A percentile compares a stretch with the other conserved stretches of the same genome.
phyloP scores from a whole-genome alignment of 2,113 vertebrate species.

The Canis aureus region DNA sequence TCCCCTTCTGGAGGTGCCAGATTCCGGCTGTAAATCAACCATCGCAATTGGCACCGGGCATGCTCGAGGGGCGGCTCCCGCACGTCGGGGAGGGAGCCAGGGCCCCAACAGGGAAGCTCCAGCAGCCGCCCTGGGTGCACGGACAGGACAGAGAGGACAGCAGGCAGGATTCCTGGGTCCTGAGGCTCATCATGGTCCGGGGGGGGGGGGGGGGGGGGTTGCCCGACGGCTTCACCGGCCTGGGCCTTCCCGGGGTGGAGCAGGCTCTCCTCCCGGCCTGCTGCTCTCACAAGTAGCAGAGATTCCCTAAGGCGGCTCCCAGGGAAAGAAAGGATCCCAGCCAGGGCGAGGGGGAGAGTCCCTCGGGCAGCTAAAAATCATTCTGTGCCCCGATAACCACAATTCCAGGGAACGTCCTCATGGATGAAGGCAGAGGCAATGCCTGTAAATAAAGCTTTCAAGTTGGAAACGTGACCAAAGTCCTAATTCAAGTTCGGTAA shows the following conservation, averaged over 20 bases:
- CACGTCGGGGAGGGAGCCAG: no score
- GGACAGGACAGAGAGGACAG: background rate
- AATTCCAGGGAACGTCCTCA: background rate
- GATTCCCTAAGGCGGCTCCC: background rate
- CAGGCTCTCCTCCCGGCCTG: no score
- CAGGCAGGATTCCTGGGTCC: background rate
- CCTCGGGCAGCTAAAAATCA: background rate
- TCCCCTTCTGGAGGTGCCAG: slow-evolving; percentile 45
- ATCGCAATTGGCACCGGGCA: background rate
- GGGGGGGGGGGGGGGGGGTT: background rate
- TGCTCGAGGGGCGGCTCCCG: no score
- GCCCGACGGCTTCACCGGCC: background rate
- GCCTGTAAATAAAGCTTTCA: background rate
- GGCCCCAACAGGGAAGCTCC: no score
- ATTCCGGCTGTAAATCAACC: background rate
- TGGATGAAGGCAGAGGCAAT: background rate
- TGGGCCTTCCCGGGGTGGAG: background rate
- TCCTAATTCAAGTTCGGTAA: background rate
- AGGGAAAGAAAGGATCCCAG: background rate
- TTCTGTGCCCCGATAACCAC: background rate
- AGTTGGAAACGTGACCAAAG: background rate
- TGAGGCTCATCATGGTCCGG: background rate
- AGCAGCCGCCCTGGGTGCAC: no score
- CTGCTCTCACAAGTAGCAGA: background rate
- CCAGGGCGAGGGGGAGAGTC: background rate